phyloP scores from a whole-genome alignment of 2,797 vertebrate genomes.

The Sarcophilus harrisii region DNA sequence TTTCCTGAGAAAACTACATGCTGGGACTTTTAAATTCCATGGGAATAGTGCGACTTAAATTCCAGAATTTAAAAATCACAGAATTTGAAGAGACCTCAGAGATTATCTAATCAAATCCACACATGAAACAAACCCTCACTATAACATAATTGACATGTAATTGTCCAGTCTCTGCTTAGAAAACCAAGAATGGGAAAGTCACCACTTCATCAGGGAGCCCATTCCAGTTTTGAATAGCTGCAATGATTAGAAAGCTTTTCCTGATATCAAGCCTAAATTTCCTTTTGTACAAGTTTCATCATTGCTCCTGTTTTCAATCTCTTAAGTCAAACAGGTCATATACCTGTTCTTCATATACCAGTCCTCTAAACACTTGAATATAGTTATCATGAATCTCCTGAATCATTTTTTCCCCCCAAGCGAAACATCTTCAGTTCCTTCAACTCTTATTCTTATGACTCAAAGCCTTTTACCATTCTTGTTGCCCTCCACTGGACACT shows the following conservation, averaged over 20 bases:
- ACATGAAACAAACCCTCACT: background rate
- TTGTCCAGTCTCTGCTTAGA: background rate
- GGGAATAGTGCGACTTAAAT: background rate
- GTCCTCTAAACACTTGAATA: background rate
- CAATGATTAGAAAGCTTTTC: background rate
- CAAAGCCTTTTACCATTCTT: background rate
- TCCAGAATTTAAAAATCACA: background rate
- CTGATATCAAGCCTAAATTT: background rate
- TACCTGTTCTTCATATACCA: background rate
- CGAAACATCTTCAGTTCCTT: background rate
- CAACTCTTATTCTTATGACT: background rate
- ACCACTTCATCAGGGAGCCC: background rate
- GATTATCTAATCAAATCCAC: background rate
- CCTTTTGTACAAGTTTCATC: background rate
- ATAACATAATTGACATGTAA: background rate
- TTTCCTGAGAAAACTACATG: background rate
- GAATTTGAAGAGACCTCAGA: background rate
- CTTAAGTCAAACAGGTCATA: background rate
- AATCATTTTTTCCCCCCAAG: background rate
- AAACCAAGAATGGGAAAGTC: background rate
- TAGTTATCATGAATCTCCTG: background rate
- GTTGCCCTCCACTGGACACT: background rate
- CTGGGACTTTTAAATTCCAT: background rate
- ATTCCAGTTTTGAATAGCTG: background rate
- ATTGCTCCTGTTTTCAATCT: background rate